These are phyloP conservation scores for Parnassius glacialis DNA, from an alignment of 2,888 invertebrate species.

Conservation along the genomic window DNA sequence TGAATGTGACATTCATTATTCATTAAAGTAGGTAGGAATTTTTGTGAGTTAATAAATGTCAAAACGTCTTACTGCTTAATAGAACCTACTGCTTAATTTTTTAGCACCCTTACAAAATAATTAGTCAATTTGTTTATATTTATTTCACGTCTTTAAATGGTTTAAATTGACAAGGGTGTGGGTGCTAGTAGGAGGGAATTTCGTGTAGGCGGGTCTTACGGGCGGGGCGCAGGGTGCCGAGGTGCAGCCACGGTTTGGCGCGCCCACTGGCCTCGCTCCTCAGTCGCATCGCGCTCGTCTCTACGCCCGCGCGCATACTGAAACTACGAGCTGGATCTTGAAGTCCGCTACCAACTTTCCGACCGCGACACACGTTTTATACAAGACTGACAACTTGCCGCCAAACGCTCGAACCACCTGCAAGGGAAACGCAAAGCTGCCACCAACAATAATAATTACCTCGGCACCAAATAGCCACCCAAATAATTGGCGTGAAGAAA, in stretches of 20 bases:
- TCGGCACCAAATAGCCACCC: conserved; percentile 52
- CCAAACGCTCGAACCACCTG: background rate
- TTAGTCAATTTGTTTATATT: background rate
- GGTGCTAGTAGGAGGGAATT: conserved; percentile 54
- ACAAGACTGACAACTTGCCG: background rate
- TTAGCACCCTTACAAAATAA: background rate
- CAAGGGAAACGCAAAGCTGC: conserved; percentile 32
- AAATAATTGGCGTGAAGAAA: conserved; percentile 76
- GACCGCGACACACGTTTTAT: background rate
- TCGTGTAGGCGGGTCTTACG: conserved; percentile 49
- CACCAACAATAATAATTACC: conserved; percentile 49
- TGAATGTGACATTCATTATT: background rate
- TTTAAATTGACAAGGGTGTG: conserved; percentile 39
- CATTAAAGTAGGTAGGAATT: too few relatives aligned
- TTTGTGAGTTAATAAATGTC: too few relatives aligned
- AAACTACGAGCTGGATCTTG: conserved; percentile 27
- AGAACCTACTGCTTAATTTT: background rate
- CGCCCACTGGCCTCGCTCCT: conserved; percentile 47
- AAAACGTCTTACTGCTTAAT: too few relatives aligned
- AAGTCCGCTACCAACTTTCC: background rate
- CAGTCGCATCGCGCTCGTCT: conserved; percentile 70
- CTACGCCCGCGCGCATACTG: conserved; percentile 55
- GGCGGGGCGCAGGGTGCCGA: conserved; percentile 73
- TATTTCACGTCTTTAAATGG: background rate
- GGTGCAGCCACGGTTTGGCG: conserved; percentile 51